Conservation (phyloP, 2,888 invertebrate species). For the Lathronympha strigana region DNA sequence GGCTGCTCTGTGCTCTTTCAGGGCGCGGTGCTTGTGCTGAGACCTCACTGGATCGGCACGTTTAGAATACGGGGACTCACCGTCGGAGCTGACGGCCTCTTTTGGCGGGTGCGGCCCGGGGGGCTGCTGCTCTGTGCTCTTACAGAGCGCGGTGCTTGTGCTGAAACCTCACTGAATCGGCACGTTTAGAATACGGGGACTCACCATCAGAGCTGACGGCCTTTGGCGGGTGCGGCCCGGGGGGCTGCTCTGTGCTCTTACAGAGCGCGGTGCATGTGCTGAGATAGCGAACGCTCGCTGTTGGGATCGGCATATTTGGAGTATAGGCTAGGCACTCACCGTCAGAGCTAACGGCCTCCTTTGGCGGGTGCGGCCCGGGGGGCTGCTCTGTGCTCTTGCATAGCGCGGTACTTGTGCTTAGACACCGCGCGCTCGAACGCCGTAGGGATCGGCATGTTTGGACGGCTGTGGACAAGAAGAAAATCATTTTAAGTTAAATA, state of each 20-base stretch:
- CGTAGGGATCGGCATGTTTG: conserved; percentile 67
- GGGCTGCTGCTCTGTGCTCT: conserved; percentile 77
- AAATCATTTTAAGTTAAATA: neutral
- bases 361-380: conserved; percentile 65
- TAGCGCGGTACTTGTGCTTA: conserved; percentile 69
- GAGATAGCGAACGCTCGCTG: conserved; percentile 62
- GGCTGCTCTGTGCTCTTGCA: conserved; percentile 79
- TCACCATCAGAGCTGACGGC: conserved; percentile 51
- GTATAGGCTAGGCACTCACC: conserved; percentile 15
- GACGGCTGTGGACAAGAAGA: conserved; percentile 50
- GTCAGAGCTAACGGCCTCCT: conserved; percentile 61
- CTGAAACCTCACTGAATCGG: conserved; percentile 63
- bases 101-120: conserved; percentile 67
- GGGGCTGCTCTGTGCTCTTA: conserved; percentile 78
- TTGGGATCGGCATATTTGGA: conserved; percentile 68
- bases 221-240: conserved; percentile 65
- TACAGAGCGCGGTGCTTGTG: conserved; percentile 73
- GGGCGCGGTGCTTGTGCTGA: conserved; percentile 69
- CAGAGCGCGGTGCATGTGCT: conserved; percentile 70
- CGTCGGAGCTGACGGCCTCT: conserved; percentile 58
- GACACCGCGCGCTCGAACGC: conserved; percentile 55
- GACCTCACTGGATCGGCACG: conserved; percentile 65
- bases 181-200: conserved; percentile 60
- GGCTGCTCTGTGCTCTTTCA: conserved; percentile 79
- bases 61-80: conserved; percentile 50